These are phyloP conservation scores for Drosophila pseudoobscura DNA, from an alignment of 1,140 invertebrate genomes.

Conservation along the genomic window DNA sequence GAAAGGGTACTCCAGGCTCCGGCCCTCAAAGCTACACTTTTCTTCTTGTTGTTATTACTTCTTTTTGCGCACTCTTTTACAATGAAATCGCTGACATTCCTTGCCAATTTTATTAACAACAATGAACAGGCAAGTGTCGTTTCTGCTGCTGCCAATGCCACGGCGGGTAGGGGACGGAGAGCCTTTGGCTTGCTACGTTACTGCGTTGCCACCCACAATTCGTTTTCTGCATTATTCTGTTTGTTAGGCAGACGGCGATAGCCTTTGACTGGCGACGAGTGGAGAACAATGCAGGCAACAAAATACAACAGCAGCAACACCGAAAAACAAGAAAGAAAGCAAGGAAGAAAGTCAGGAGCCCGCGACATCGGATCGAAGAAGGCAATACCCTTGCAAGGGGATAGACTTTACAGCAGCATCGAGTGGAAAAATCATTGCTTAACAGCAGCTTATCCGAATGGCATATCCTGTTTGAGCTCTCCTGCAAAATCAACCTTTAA, in stretches of 20 bases:
- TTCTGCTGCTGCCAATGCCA: conserved; percentile 21
- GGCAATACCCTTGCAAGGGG: too few species aligned
- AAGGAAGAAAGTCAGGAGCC: not conserved
- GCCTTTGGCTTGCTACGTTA: not conserved
- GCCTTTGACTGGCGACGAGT: conserved; percentile 67
- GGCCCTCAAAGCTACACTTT: too few species aligned
- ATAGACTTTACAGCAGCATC: not conserved
- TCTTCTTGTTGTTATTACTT: not conserved
- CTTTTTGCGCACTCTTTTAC: conserved; percentile 2
- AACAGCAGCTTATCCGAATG: not conserved
- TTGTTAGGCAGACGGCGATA: conserved; percentile 71
- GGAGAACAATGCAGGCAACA: conserved; percentile 48
- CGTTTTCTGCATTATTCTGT: conserved; percentile 67
- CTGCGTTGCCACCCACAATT: not conserved
- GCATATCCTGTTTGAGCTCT: too few species aligned
- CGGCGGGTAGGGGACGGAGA: not conserved
- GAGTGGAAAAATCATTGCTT: not conserved
- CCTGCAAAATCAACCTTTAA: too few species aligned
- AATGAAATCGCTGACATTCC: conserved; percentile 52
- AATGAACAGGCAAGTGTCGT: conserved; percentile 61
- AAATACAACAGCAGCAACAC: conserved; percentile 20
- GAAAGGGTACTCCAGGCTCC: too few species aligned
- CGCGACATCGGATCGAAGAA: not conserved
- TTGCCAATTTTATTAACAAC: conserved; percentile 67
- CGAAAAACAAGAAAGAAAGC: conserved; percentile 2